These are phyloP conservation scores for Alaudala cheleensis DNA, from an alignment of 2,113 vertebrate genomes.

Conservation along the genomic window DNA sequence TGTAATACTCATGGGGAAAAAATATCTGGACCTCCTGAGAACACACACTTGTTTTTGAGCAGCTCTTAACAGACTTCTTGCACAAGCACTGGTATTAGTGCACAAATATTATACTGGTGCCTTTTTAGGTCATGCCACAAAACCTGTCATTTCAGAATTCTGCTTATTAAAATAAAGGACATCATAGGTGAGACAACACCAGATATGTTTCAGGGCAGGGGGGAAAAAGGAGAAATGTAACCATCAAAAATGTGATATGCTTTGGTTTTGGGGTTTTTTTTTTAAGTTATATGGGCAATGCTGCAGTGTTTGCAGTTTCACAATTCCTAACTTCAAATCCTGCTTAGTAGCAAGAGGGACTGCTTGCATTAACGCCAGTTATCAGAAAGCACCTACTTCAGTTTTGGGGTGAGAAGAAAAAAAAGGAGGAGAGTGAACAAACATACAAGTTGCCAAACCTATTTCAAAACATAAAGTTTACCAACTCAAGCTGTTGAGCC, in stretches of 20 bases:
- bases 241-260: background rate
- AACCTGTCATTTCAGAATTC: background rate
- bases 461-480: background rate
- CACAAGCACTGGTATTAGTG: background rate
- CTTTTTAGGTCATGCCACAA: background rate
- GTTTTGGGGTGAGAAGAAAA: fast-evolving
- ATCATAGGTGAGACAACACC: background rate
- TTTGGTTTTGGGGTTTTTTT: background rate
- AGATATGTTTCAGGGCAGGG: fast-evolving
- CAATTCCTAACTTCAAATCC: background rate
- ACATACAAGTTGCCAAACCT: background rate
- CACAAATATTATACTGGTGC: background rate
- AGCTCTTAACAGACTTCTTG: background rate
- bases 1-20: fast-evolving
- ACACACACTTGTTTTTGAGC: background rate
- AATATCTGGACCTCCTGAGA: background rate
- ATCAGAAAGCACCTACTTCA: background rate
- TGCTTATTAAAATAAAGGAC: background rate
- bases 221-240: background rate
- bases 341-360: background rate
- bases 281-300: background rate
- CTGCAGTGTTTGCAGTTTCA: background rate
- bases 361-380: background rate
- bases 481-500: background rate
- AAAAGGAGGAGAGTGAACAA: background rate